Evolutionary conservation across 53 echinoderm and acorn worm species (phyloP).

Genomic region (Patiria pectinifera): DNA sequence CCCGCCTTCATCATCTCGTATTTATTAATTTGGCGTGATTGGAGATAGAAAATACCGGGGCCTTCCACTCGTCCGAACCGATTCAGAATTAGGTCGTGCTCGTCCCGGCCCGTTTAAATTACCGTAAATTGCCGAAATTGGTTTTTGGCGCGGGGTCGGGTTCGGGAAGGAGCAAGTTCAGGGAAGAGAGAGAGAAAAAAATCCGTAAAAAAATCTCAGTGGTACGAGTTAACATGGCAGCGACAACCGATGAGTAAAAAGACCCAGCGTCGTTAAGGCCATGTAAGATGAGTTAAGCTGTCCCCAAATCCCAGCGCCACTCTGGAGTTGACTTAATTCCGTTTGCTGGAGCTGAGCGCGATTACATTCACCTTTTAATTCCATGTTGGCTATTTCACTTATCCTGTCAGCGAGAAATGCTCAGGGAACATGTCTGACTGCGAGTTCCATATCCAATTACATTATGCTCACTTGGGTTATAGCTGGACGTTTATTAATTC

Average conservation of each 20-base stretch:
- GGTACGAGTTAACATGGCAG: constrained; percentile 2
- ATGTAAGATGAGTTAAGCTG: constrained; percentile 48
- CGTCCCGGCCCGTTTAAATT: constrained; percentile 58
- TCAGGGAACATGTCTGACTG: background rate
- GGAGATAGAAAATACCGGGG: constrained; percentile 45
- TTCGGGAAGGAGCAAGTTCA: background rate
- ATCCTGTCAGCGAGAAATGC: constrained; percentile 7
- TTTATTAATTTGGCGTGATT: constrained; percentile 60
- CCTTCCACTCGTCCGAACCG: constrained; percentile 12
- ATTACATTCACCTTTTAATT: constrained; percentile 39
- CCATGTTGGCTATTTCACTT: constrained; percentile 31
- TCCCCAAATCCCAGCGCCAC: constrained; percentile 37
- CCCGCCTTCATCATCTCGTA: constrained; percentile 13
- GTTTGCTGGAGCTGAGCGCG: constrained; percentile 21
- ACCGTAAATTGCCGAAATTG: constrained; percentile 62
- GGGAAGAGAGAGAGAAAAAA: background rate
- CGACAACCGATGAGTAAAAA: constrained; percentile 22
- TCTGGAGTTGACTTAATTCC: constrained; percentile 4
- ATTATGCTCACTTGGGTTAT: background rate
- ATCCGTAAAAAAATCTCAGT: background rate
- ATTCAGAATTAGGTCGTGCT: constrained; percentile 45
- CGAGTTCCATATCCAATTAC: constrained; percentile 34
- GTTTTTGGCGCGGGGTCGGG: constrained; percentile 44
- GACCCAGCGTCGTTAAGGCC: constrained; percentile 4
- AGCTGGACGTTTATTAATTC: constrained; percentile 19